These are phyloP conservation scores for Siniperca chuatsi DNA, from an alignment of 2,113 vertebrate species.

Conservation along the genomic window DNA sequence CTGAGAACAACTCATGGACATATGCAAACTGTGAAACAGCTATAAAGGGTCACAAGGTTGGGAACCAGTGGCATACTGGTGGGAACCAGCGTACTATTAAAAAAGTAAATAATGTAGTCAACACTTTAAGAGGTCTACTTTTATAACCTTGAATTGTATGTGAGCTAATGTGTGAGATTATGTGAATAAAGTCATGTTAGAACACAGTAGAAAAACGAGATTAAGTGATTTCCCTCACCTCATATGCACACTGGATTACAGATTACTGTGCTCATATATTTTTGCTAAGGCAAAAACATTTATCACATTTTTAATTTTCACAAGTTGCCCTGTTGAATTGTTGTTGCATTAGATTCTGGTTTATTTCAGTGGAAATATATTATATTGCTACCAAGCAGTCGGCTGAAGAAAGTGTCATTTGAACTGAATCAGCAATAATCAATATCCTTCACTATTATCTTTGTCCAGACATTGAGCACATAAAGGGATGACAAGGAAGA, in stretches of 20 bases:
- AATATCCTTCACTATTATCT: conserved; percentile 18
- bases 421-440: conserved; percentile 26
- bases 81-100: background rate
- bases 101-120: background rate
- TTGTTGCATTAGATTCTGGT: conserved; percentile 3
- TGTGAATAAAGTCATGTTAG: background rate
- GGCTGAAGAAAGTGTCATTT: background rate
- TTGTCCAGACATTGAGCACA: background rate
- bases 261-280: background rate
- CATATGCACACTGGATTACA: background rate
- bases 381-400: background rate
- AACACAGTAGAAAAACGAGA: background rate
- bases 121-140: background rate
- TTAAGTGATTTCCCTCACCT: background rate
- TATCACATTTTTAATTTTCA: background rate
- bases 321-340: background rate
- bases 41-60: background rate
- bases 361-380: background rate
- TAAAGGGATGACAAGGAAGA: conserved; percentile 17
- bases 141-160: background rate
- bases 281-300: background rate
- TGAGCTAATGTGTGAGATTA: background rate
- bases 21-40: background rate
- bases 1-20: background rate
- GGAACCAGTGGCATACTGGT: background rate